phyloP scores from a whole-genome alignment of 2,113 vertebrate genomes.

The Orthochromis malagaraziensis region DNA sequence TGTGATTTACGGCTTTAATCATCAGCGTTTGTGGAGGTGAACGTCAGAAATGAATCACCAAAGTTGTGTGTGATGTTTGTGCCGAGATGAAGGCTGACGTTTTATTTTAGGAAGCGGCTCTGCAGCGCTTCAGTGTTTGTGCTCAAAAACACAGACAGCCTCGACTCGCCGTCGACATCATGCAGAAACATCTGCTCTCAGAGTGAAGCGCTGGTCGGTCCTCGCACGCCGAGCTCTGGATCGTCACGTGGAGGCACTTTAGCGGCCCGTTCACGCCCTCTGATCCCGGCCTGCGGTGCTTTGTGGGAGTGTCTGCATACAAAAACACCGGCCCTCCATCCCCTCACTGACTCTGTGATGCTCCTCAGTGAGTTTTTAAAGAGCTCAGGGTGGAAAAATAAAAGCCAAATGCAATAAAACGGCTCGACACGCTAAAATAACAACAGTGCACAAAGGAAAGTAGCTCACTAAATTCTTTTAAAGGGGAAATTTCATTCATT shows the following conservation, averaged over 20 bases:
- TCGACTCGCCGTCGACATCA: not conserved
- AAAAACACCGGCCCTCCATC: not conserved
- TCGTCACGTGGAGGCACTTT: not conserved
- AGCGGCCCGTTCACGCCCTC: not conserved
- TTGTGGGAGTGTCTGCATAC: not conserved
- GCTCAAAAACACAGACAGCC: not conserved
- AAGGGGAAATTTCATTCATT: rapidly evolving
- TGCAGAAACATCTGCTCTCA: not conserved
- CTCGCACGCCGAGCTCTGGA: not conserved
- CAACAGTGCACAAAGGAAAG: not conserved
- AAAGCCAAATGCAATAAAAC: not conserved
- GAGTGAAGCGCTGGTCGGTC: not conserved
- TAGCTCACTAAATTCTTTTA: not conserved
- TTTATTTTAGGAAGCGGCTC: not conserved
- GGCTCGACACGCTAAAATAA: rapidly evolving
- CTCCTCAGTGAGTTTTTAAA: not conserved
- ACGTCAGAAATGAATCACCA: not conserved
- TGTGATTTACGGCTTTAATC: slow-evolving; percentile 5
- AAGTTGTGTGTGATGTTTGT: not conserved
- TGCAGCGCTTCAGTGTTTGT: not conserved
- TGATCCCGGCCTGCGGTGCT: not conserved
- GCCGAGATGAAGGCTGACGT: not conserved
- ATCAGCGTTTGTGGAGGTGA: not conserved
- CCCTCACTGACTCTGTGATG: not conserved
- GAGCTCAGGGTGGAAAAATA: not conserved